Conservation (phyloP, 2,797 vertebrate genomes). For the Ptychobarbus kaznakovi region DNA sequence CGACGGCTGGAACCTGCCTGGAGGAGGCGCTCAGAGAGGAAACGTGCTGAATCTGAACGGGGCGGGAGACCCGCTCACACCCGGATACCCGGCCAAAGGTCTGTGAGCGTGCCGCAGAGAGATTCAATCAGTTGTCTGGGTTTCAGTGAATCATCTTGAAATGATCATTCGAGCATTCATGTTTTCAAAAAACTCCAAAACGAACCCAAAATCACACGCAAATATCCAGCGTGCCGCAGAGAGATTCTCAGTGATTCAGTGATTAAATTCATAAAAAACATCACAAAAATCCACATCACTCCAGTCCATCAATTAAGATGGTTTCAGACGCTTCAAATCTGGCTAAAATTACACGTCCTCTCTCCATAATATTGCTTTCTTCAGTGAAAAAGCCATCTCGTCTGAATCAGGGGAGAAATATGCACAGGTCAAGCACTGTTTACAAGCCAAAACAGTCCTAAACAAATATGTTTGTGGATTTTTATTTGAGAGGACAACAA, state of each 20-base stretch:
- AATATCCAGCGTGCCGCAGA: background rate
- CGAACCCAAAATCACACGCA: too few relatives aligned
- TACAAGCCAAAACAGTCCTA: too few relatives aligned
- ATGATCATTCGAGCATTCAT: too few relatives aligned
- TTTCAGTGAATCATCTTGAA: too few relatives aligned
- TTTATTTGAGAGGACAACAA: too few relatives aligned
- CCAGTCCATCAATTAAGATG: background rate
- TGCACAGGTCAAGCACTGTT: too few relatives aligned
- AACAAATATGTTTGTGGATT: too few relatives aligned
- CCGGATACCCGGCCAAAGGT: constrained; percentile 97
- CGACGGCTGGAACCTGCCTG: constrained; percentile 92
- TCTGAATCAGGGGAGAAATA: background rate
- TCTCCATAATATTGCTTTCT: background rate
- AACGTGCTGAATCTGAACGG: constrained; percentile 94
- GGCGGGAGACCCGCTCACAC: constrained; percentile 94
- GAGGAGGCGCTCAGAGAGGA: constrained; percentile 89
- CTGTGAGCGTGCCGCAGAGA: background rate
- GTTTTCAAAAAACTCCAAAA: too few relatives aligned
- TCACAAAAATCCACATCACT: background rate
- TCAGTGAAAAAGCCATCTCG: background rate
- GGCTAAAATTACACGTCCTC: background rate
- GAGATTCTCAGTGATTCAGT: background rate
- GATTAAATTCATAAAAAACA: background rate
- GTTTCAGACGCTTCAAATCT: background rate
- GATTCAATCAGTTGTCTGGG: too few relatives aligned